phyloP scores from a whole-genome alignment of 2,888 invertebrate species.

The Ectemnius cavifrons region DNA sequence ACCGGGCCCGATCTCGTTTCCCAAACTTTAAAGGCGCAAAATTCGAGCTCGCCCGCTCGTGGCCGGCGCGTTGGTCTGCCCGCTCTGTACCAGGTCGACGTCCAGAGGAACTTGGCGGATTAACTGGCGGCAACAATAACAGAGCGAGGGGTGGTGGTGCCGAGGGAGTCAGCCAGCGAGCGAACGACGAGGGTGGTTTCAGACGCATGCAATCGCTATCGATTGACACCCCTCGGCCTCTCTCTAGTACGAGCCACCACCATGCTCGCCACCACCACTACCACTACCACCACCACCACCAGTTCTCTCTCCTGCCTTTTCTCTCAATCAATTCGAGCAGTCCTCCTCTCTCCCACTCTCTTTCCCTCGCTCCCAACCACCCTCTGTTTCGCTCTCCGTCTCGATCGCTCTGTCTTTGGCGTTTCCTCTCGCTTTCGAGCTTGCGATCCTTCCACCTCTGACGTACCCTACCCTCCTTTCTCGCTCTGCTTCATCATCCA shows the following conservation, averaged over 20 bases:
- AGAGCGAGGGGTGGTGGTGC: conserved; percentile 25
- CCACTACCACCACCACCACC: conserved; percentile 25
- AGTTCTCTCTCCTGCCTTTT: conserved; percentile 60
- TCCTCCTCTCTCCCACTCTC: conserved; percentile 31
- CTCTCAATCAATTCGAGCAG: conserved; percentile 68
- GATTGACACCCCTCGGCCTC: conserved; percentile 65
- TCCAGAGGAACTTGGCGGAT: conserved; percentile 47
- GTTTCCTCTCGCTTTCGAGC: conserved; percentile 8
- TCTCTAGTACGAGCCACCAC: conserved; percentile 32
- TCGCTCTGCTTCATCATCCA: conserved; percentile 17
- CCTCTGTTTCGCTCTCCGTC: conserved; percentile 14
- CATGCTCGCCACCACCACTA: conserved; percentile 18
- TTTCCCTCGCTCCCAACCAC: conserved; percentile 14
- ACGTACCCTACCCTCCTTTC: neutral
- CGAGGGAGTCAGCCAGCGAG: conserved; percentile 25
- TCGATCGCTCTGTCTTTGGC: conserved; percentile 11
- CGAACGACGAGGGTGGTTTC: conserved; percentile 58
- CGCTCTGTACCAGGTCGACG: conserved; percentile 11
- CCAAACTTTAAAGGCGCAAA: conserved; percentile 45
- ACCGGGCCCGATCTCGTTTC: conserved; percentile 26
- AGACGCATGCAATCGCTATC: conserved; percentile 71
- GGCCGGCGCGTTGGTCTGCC: neutral
- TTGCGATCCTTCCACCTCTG: neutral
- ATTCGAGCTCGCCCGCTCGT: conserved; percentile 4
- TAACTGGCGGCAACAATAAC: conserved; percentile 56